Base-by-base conservation (phyloP, 2,797 vertebrate genomes). In the Manis crassicaudata region DNA sequence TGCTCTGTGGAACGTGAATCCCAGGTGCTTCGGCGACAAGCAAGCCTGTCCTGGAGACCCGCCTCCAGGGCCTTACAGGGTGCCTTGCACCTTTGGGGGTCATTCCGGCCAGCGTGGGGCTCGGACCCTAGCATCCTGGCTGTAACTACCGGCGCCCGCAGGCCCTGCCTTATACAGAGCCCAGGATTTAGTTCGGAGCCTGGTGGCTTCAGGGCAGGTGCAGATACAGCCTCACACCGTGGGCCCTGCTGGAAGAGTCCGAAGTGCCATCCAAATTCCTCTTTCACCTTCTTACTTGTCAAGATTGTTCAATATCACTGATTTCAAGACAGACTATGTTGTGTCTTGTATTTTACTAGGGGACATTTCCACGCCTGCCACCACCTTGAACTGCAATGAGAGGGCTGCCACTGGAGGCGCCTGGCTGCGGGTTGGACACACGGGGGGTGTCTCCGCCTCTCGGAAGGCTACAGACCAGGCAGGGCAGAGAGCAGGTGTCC, bases 401-500 rank as follows among this genome's bases (percentile, higher is more conserved):
- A 80, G 89, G 58, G 6, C 21, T 3, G 17, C 35, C 20, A 46
- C 77, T 0, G 65, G 58, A 96, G 80, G 94, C 73, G 88, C 14
- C 29, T 35, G 58, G 32, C 40, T 46, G 40, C 10, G 11, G 46
- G 11, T 46, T 11, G 46, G 46, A 46, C 12, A 11, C 46, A 46
- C 12, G 46, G 46, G 46, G 46, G 85, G 92, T 92, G 56, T 97
- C 80, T 7, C 88, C 37, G 79, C 93, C 89, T 95, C 94, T 97
- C 90, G 91, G 83, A 88, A 98, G 95, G 92, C 82, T 72, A 62
- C 52, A 93, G 91, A 97, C 88, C 95, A 96, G 93, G 79, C 52
- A 52, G 84, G 97, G 96, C 20, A 80, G 79, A 96, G 95, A 96
- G 62, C 88, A 90, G 96, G 88, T 96, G 95, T 96, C 92, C 79